A percentile compares a stretch with the other conserved stretches of the same genome.
phyloP scores from a whole-genome alignment of 2,113 vertebrate genomes.

The Trachemys scripta region DNA sequence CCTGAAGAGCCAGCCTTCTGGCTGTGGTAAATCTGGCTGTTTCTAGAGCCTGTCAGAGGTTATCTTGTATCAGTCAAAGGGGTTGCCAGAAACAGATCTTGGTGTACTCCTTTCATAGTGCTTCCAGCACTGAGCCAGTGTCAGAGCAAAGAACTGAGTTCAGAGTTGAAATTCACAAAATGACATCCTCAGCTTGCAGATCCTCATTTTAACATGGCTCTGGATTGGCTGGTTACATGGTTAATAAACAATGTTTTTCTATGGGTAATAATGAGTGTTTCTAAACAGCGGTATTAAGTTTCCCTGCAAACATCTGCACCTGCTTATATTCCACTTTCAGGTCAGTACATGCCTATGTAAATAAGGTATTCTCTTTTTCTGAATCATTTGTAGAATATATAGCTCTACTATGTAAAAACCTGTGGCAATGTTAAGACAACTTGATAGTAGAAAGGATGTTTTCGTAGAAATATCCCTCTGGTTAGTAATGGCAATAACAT shows the following conservation, averaged over 20 bases:
- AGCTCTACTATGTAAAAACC: slow-evolving; percentile 25
- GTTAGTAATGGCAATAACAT: slow-evolving; percentile 40
- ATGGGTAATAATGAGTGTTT: slow-evolving; percentile 42
- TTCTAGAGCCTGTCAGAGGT: not conserved
- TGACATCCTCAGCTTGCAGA: slow-evolving; percentile 28
- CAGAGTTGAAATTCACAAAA: slow-evolving; percentile 18
- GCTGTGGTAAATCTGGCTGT: not conserved
- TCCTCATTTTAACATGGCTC: slow-evolving; percentile 17
- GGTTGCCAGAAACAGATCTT: not conserved
- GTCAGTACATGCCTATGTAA: not conserved
- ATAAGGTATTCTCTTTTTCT: not conserved
- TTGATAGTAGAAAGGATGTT: slow-evolving; percentile 20
- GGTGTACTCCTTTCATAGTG: not conserved
- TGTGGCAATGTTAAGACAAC: slow-evolving; percentile 1
- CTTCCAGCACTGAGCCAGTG: not conserved
- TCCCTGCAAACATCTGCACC: slow-evolving; percentile 51
- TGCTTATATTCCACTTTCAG: slow-evolving; percentile 42
- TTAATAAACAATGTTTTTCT: slow-evolving; percentile 53
- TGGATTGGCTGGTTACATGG: not conserved
- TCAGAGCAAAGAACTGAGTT: rapidly evolving
- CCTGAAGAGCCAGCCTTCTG: not conserved
- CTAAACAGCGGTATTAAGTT: slow-evolving; percentile 47
- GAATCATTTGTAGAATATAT: not conserved
- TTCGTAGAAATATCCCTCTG: not conserved
- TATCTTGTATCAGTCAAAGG: not conserved